phyloP scores from a whole-genome alignment of 2,888 invertebrate genomes.

The Stenichneumon culpator region DNA sequence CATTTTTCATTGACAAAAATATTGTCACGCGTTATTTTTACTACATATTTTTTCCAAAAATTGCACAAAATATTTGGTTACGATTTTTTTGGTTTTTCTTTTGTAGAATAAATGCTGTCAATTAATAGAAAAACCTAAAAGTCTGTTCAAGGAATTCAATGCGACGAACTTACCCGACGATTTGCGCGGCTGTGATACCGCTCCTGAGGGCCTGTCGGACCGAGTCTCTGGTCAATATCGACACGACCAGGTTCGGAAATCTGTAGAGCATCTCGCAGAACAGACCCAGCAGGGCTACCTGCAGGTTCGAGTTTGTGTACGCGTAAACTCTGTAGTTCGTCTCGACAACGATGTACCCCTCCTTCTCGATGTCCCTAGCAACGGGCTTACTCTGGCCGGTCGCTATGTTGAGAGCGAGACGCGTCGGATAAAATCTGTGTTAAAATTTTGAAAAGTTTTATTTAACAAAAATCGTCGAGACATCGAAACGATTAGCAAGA shows the following conservation, averaged over 20 bases:
- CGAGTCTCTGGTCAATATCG: slow-evolving; percentile 97
- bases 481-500: not conserved
- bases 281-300: slow-evolving; percentile 96
- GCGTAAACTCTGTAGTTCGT: slow-evolving; percentile 98
- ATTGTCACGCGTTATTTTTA: too few species aligned
- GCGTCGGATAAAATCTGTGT: slow-evolving; percentile 95
- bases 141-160: too few species aligned
- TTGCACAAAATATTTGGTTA: too few species aligned
- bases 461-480: slow-evolving; percentile 13
- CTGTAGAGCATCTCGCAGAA: slow-evolving; percentile 98
- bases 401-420: slow-evolving; percentile 94
- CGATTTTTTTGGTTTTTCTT: too few species aligned
- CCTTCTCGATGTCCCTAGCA: slow-evolving; percentile 81
- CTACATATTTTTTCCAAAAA: too few species aligned
- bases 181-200: slow-evolving; percentile 98
- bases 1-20: too few species aligned
- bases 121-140: too few species aligned
- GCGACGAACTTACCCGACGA: slow-evolving; percentile 87
- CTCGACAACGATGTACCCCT: slow-evolving; percentile 96
- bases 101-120: too few species aligned
- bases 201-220: slow-evolving; percentile 97
- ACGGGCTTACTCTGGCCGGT: slow-evolving; percentile 86
- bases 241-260: slow-evolving; percentile 98
- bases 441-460: too few species aligned
- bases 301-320: slow-evolving; percentile 96